Evolutionary conservation across 2,797 vertebrate genomes (phyloP), one percentile per base, ranked within the genome.

Genomic region (Sebastes minor): DNA sequence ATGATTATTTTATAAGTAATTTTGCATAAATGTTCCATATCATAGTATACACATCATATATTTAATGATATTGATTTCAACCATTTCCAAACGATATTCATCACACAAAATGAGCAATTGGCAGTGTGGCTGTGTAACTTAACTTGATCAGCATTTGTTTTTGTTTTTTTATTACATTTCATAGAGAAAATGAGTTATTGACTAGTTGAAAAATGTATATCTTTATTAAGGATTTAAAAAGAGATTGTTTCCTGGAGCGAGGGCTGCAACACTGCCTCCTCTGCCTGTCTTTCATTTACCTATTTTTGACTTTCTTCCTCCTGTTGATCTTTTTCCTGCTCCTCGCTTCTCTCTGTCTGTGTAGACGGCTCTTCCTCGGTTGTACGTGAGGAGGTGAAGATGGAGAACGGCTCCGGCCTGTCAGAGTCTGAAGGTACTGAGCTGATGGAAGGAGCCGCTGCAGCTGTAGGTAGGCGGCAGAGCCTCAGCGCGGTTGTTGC

Each of bases 381-480:
- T 71, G 84, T 95, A 2, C 95, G 94, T 59, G 97, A 98, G 88
- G 97, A 99, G 32, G 94, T 95, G 83, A 95, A 96, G 88, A 88
- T 97, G 95, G 97, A 98, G 91, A 98, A 97, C 1, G 93, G 96
- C 83, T 94, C 95, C 57, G 83, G 95, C 46, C 94, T 94, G 77
- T 96, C 96, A 4, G 97, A 97, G 84, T 90, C 94, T 84, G 97
- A 97, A 46, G 95, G 95, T 83, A 81, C 94, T 68, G 97, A 98
- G 91, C 94, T 97, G 92, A 97, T 97, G 96, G 97, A 98, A 64
- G 97, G 97, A 88, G 96, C 96, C 83, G 94, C 88, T 20, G 88
- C 88, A 28, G 83, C 81, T 83, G 86, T 38, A 85, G 91, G 92
- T 94, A 82, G 56, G 91, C 56, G 66, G 59, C 80, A 57, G 55